phyloP scores from a whole-genome alignment of 92 coral and sea anemone genomes.

The Metridium senile region DNA sequence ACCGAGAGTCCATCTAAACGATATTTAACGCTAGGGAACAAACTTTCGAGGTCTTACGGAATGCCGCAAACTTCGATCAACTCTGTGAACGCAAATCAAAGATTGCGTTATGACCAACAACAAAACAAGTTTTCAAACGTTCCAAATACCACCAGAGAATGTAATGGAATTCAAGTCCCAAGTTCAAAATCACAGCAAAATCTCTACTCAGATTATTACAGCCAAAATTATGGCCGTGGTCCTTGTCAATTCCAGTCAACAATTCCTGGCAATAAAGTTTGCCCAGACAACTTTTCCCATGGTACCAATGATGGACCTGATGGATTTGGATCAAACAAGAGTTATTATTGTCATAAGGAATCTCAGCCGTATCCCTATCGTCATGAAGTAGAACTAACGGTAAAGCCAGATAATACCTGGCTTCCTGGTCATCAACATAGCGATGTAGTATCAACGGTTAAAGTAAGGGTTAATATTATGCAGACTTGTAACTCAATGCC shows the following conservation, averaged over 20 bases:
- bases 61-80: neutral
- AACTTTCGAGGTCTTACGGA: neutral
- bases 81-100: neutral
- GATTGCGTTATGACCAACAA: neutral
- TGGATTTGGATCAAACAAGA: neutral
- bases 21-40: constrained; percentile 5
- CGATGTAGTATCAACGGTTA: constrained; percentile 37
- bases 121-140: constrained; percentile 6
- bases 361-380: constrained; percentile 11
- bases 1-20: constrained; percentile 37
- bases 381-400: constrained; percentile 38
- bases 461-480: constrained; percentile 43
- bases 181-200: neutral
- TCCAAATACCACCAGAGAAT: neutral
- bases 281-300: neutral
- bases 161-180: neutral
- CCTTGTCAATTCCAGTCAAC: too few relatives aligned
- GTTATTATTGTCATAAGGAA: neutral
- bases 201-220: neutral
- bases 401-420: constrained; percentile 35
- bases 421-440: constrained; percentile 15
- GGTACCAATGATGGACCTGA: neutral
- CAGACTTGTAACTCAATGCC: constrained; percentile 15
- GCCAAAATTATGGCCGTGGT: neutral
- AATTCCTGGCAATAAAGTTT: constrained; percentile 5